These are phyloP conservation scores for Ptilodon capucinus DNA, from an alignment of 2,888 invertebrate genomes.

Conservation along the genomic window DNA sequence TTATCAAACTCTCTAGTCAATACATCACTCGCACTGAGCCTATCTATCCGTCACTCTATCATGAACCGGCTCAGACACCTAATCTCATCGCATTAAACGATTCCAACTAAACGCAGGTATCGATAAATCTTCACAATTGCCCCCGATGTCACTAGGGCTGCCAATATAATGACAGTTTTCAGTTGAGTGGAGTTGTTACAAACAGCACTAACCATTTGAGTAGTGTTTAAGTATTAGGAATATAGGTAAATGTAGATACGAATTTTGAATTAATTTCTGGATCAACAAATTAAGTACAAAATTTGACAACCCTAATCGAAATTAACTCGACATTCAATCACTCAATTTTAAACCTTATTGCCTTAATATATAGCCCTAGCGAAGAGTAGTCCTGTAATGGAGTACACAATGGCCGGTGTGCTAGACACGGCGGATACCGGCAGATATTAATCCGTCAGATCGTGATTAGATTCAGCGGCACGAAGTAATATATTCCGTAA, in stretches of 20 bases:
- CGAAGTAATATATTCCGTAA: slow-evolving; percentile 76
- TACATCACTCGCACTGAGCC: neutral
- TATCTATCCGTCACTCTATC: slow-evolving; percentile 32
- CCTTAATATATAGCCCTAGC: slow-evolving; percentile 20
- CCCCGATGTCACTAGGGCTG: slow-evolving; percentile 26
- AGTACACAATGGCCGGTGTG: slow-evolving; percentile 60
- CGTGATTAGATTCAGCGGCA: slow-evolving; percentile 80
- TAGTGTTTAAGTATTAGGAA: no score
- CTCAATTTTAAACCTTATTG: slow-evolving; percentile 28
- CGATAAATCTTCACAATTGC: slow-evolving; percentile 70
- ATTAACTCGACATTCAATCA: slow-evolving; percentile 29
- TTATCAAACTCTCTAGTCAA: neutral
- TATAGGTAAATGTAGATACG: no score
- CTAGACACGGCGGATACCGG: slow-evolving; percentile 58
- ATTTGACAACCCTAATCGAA: slow-evolving; percentile 3
- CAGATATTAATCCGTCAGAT: slow-evolving; percentile 79
- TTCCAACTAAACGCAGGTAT: slow-evolving; percentile 71
- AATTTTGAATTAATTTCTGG: no score
- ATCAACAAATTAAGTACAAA: no score
- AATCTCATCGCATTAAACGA: slow-evolving; percentile 69
- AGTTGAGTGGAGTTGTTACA: no score
- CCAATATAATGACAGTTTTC: neutral
- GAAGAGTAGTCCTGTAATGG: slow-evolving; percentile 37
- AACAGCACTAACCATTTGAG: no score
- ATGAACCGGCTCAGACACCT: slow-evolving; percentile 39